A percentile compares a stretch with the other conserved stretches of the same genome.
Conservation (phyloP, 2,797 vertebrate species). For the Jordanella pulchra region DNA sequence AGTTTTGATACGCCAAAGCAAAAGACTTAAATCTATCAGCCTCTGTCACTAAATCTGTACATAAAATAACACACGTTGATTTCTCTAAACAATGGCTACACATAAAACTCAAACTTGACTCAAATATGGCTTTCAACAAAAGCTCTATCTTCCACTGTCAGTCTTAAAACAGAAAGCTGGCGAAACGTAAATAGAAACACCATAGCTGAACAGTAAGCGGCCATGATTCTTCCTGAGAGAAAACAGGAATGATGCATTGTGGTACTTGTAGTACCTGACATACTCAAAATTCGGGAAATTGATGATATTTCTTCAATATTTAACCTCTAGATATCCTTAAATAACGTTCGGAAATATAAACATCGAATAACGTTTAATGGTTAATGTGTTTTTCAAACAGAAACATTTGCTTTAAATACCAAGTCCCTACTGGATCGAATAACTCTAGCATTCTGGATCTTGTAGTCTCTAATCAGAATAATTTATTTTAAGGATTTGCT, state of each 20-base stretch:
- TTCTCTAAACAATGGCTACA: background rate
- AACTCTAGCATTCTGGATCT: constrained; percentile 18
- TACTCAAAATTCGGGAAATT: fast-evolving
- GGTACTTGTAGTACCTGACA: constrained; percentile 69
- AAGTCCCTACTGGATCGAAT: constrained; percentile 19
- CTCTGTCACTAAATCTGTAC: background rate
- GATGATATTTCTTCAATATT: background rate
- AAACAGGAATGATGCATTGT: constrained; percentile 60
- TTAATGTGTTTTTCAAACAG: background rate
- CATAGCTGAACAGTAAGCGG: constrained; percentile 71
- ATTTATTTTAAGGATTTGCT: constrained; percentile 12
- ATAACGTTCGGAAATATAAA: background rate
- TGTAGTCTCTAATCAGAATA: constrained; percentile 22
- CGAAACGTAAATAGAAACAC: constrained; percentile 73
- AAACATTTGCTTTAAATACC: constrained; percentile 9
- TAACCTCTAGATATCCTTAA: background rate
- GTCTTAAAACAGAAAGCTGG: constrained; percentile 45
- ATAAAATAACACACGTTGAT: background rate
- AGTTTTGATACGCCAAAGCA: constrained; percentile 42
- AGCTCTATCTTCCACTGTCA: constrained; percentile 29
- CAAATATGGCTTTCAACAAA: background rate
- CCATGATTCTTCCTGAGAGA: constrained; percentile 75
- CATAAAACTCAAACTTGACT: background rate
- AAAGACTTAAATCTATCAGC: constrained; percentile 35
- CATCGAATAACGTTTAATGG: background rate